phyloP scores from a whole-genome alignment of 2,113 vertebrate genomes.

The Istiophorus platypterus region DNA sequence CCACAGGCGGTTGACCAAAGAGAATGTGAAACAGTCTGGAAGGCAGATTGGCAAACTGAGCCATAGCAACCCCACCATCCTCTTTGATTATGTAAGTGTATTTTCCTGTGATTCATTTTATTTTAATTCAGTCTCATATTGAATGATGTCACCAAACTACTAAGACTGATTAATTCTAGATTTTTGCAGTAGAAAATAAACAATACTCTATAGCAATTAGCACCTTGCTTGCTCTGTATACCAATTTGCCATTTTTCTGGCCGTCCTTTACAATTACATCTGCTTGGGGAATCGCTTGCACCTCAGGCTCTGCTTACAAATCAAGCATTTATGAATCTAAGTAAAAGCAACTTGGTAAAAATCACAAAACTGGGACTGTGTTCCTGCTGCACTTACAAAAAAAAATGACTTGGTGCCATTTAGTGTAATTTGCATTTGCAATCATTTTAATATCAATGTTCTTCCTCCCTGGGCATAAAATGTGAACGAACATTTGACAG shows the following conservation, averaged over 20 bases:
- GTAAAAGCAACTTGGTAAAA: conserved; percentile 3
- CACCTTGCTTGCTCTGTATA: background rate
- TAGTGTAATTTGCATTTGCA: background rate
- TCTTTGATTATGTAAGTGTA: conserved; percentile 97
- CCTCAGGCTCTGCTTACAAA: background rate
- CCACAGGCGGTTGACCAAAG: conserved; percentile 96
- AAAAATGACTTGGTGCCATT: background rate
- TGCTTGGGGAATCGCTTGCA: background rate
- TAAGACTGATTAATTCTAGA: background rate
- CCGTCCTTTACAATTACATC: background rate
- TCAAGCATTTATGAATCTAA: background rate
- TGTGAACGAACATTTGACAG: background rate
- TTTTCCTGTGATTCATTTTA: conserved; percentile 17
- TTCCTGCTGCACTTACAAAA: conserved; percentile 9
- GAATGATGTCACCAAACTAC: conserved; percentile 15
- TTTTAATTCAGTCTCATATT: background rate
- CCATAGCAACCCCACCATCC: conserved; percentile 99
- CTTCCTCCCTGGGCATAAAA: background rate
- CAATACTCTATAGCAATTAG: background rate
- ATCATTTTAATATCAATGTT: background rate
- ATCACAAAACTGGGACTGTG: background rate
- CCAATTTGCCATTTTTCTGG: background rate
- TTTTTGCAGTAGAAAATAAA: background rate
- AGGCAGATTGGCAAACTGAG: conserved; percentile 99
- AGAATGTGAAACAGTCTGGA: conserved; percentile 99